A percentile compares a stretch with the other conserved stretches of the same genome.
These are phyloP conservation scores for Leiothrix lutea DNA, from an alignment of 2,113 vertebrate genomes.

Conservation along the genomic window DNA sequence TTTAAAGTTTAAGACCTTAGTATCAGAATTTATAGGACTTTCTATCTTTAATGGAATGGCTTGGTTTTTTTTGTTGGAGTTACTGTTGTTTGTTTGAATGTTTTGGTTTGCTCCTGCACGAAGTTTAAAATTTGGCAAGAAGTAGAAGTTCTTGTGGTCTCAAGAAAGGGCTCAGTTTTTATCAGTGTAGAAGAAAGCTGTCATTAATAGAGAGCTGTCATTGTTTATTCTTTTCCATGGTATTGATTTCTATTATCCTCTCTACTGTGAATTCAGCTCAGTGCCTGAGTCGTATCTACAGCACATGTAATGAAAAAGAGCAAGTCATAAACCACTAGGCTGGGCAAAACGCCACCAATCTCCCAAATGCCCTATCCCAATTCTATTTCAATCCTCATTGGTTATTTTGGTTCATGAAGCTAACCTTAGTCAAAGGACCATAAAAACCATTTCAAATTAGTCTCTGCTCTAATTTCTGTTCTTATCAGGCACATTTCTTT, in stretches of 20 bases:
- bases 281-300: not conserved
- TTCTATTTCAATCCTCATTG: not conserved
- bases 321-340: not conserved
- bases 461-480: not conserved
- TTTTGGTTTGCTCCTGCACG: not conserved
- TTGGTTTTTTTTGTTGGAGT: not conserved
- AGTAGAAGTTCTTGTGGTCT: not conserved
- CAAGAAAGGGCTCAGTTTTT: not conserved
- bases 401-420: conserved; percentile 20
- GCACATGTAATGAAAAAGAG: not conserved
- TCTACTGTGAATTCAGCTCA: not conserved
- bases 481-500: not conserved
- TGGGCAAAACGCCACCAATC: not conserved
- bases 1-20: not conserved
- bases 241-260: conserved; percentile 16
- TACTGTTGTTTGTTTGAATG: not conserved
- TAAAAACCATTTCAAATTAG: not conserved
- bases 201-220: not conserved
- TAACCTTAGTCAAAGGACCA: not conserved
- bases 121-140: not conserved
- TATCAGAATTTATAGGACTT: not conserved
- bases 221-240: not conserved
- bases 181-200: not conserved
- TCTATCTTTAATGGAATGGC: not conserved
- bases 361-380: not conserved